Percentiles rank a stretch among this genome's conserved stretches.
These are phyloP conservation scores for Phyllotis vaccarum DNA, from an alignment of 2,797 vertebrate genomes.

Conservation along the genomic window DNA sequence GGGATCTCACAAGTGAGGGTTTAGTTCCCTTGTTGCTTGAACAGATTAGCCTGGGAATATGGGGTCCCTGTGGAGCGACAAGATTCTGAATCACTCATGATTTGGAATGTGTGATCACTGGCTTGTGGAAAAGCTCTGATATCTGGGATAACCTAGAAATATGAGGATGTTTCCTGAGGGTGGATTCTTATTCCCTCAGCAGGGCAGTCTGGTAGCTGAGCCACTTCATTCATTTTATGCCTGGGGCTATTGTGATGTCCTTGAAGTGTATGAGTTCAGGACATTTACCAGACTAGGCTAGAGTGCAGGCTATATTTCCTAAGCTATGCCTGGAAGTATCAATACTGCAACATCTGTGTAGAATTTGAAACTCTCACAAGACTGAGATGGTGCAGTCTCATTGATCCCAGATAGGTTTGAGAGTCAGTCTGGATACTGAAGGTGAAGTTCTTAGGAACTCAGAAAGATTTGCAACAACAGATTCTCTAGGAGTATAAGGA, in stretches of 20 bases:
- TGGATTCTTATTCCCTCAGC: not conserved
- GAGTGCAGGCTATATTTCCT: not conserved
- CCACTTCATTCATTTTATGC: not conserved
- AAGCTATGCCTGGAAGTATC: not conserved
- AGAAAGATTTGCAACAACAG: not conserved
- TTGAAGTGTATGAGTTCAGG: not conserved
- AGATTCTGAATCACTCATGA: not conserved
- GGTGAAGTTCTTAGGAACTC: not conserved
- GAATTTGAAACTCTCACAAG: not conserved
- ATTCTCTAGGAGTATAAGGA: not conserved
- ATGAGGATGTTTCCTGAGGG: not conserved
- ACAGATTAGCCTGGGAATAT: not conserved
- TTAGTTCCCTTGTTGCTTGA: not conserved
- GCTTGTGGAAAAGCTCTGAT: not conserved
- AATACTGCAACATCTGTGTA: not conserved
- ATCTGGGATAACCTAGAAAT: not conserved
- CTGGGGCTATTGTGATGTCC: not conserved
- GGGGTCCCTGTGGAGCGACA: not conserved
- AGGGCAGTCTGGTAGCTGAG: not conserved
- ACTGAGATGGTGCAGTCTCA: not conserved
- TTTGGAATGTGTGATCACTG: no score
- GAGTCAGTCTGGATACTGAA: not conserved
- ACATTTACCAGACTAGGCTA: not conserved
- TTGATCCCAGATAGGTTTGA: not conserved
- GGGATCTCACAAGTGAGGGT: not conserved